Percentiles rank a stretch among this genome's conserved stretches.
Conservation (phyloP, 2,113 vertebrate genomes). For the Otocyon megalotis region DNA sequence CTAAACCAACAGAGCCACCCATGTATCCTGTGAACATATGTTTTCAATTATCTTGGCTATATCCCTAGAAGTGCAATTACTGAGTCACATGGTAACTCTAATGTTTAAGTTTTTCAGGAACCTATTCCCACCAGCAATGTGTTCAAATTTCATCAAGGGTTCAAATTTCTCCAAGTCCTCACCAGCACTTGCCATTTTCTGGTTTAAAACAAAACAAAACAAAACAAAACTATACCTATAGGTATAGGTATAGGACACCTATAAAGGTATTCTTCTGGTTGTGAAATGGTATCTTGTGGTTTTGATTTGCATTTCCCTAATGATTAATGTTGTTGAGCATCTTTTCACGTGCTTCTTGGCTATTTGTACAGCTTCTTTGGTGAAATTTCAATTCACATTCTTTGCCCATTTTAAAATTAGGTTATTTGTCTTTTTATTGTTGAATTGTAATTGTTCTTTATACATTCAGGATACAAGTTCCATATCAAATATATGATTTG, state of each 20-base stretch:
- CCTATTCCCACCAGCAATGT: not conserved
- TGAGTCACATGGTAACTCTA: not conserved
- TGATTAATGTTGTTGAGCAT: not conserved
- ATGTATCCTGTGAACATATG: not conserved
- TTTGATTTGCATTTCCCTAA: conserved; percentile 33
- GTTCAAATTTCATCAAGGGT: not conserved
- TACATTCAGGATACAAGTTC: not conserved
- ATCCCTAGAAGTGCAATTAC: not conserved
- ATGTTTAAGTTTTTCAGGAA: not conserved
- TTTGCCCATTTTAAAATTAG: not conserved
- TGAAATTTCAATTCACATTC: not conserved
- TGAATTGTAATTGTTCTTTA: not conserved
- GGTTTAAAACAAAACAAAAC: too few species aligned
- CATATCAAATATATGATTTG: not conserved
- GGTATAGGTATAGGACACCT: too few species aligned
- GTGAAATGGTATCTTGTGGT: not conserved
- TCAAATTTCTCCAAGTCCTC: not conserved
- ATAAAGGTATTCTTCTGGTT: not conserved
- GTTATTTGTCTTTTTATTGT: not conserved
- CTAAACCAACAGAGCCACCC: not conserved
- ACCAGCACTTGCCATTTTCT: not conserved
- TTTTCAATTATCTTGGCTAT: conserved; percentile 2
- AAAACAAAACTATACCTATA: too few species aligned
- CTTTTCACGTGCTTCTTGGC: not conserved
- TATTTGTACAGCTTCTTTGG: not conserved